Conservation (phyloP, 2,888 invertebrate species). For the Euzetes globulus region DNA sequence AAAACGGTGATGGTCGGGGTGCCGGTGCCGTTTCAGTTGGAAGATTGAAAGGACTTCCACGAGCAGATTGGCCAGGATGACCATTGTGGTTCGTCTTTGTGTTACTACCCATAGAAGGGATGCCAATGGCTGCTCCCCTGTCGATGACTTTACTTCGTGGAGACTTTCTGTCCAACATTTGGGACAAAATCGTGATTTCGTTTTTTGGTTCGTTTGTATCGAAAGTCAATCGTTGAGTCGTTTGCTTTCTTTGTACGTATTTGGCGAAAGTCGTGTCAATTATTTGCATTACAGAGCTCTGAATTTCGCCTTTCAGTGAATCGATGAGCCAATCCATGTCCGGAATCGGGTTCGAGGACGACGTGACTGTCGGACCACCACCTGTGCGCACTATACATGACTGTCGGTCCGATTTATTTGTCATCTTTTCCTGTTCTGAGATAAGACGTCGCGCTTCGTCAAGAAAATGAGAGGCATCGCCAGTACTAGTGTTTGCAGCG, state of each 20-base stretch:
- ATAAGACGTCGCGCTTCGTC: conserved; percentile 69
- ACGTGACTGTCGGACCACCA: conserved; percentile 43
- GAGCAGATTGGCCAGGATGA: conserved; percentile 37
- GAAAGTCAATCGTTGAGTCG: conserved; percentile 43
- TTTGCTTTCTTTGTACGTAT: conserved; percentile 60
- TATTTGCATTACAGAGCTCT: conserved; percentile 68
- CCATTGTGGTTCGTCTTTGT: conserved; percentile 37
- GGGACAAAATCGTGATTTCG: conserved; percentile 40
- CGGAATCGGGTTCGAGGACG: conserved; percentile 58
- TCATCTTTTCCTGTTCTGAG: conserved; percentile 68
- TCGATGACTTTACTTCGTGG: conserved; percentile 69
- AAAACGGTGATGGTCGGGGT: conserved; percentile 39
- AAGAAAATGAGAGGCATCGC: conserved; percentile 61
- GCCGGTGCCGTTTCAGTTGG: conserved; percentile 38
- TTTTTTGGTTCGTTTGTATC: conserved; percentile 24
- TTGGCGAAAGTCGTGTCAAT: conserved; percentile 81
- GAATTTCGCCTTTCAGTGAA: conserved; percentile 79
- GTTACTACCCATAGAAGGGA: conserved; percentile 7
- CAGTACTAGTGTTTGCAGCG: conserved; percentile 37
- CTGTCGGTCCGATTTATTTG: conserved; percentile 45
- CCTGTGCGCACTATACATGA: conserved; percentile 29
- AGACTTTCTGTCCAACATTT: conserved; percentile 63
- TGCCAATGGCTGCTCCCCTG: conserved; percentile 48
- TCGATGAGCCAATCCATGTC: conserved; percentile 85
- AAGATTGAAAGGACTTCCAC: conserved; percentile 38